Percentiles rank a stretch among this genome's conserved stretches.
Evolutionary conservation across 1,140 invertebrate species (phyloP).

Genomic region (Oscheius sp.): DNA sequence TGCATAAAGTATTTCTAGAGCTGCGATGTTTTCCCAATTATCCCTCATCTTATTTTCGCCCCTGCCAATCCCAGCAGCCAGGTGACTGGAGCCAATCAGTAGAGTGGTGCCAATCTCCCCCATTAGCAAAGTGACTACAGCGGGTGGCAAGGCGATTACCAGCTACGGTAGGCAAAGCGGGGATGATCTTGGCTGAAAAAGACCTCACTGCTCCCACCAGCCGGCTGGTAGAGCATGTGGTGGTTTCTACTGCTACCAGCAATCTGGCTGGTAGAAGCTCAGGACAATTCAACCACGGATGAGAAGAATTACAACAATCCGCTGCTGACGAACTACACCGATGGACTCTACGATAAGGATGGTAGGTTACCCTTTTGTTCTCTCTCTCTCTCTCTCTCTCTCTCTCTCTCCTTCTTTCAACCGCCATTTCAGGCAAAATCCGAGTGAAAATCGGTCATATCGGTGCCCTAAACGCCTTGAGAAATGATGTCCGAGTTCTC

Average conservation of each 20-base stretch:
- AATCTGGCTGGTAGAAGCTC: background rate
- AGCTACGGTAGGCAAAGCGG: too few species aligned
- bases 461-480: constrained; percentile 57
- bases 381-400: background rate
- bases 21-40: too few species aligned
- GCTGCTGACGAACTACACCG: background rate
- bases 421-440: constrained; percentile 20
- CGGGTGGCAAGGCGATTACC: too few species aligned
- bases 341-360: background rate
- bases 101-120: too few species aligned
- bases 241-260: background rate
- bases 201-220: too few species aligned
- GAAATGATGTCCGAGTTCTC: constrained; percentile 55
- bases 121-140: too few species aligned
- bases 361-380: background rate
- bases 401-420: too few species aligned
- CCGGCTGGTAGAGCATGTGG: background rate
- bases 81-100: too few species aligned
- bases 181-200: too few species aligned
- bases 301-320: background rate
- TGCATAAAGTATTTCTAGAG: too few species aligned
- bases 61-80: too few species aligned
- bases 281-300: background rate
- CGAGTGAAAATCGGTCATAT: constrained; percentile 55
- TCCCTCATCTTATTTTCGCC: too few species aligned